Evolutionary conservation across 2,797 vertebrate species (phyloP).

Genomic region (Anguilla obscura): DNA sequence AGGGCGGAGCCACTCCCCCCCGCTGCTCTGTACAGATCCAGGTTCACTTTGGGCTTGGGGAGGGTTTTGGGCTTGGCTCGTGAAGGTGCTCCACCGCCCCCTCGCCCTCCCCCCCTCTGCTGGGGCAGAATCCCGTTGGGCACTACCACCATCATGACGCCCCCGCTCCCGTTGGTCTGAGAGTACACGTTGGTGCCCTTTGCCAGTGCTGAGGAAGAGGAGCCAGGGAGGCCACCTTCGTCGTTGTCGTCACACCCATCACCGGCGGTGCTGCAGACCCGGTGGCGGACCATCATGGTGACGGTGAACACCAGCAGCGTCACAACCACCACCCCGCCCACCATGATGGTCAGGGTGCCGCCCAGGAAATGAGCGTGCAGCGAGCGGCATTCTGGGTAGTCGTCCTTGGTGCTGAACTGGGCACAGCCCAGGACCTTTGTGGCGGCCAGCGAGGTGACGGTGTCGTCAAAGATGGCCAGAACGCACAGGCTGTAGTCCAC

Average conservation of each 20-base stretch:
- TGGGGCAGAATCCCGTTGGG: constrained; percentile 70
- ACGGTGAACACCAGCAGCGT: constrained; percentile 89
- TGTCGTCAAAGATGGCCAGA: constrained; percentile 85
- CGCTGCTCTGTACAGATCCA: constrained; percentile 56
- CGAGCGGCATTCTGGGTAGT: constrained; percentile 84
- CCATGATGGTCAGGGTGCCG: constrained; percentile 86
- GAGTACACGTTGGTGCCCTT: constrained; percentile 76
- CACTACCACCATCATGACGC: constrained; percentile 78
- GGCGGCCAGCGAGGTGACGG: constrained; percentile 79
- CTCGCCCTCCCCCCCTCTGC: constrained; percentile 60
- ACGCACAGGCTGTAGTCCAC: constrained; percentile 89
- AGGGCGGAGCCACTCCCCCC: constrained; percentile 59
- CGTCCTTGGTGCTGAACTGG: constrained; percentile 84
- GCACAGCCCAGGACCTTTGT: constrained; percentile 87
- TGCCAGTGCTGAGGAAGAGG: constrained; percentile 40
- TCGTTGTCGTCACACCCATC: not conserved
- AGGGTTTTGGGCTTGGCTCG: constrained; percentile 66
- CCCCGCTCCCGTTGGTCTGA: constrained; percentile 79
- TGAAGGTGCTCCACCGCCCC: constrained; percentile 35
- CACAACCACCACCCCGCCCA: constrained; percentile 86
- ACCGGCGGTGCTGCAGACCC: constrained; percentile 70
- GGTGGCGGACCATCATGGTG: constrained; percentile 87
- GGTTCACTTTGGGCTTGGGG: constrained; percentile 66
- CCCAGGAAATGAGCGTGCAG: constrained; percentile 89
- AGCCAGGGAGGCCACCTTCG: not conserved